Evolutionary conservation across 2,113 vertebrate species (phyloP).

Genomic region (Hepsetus odoe): DNA sequence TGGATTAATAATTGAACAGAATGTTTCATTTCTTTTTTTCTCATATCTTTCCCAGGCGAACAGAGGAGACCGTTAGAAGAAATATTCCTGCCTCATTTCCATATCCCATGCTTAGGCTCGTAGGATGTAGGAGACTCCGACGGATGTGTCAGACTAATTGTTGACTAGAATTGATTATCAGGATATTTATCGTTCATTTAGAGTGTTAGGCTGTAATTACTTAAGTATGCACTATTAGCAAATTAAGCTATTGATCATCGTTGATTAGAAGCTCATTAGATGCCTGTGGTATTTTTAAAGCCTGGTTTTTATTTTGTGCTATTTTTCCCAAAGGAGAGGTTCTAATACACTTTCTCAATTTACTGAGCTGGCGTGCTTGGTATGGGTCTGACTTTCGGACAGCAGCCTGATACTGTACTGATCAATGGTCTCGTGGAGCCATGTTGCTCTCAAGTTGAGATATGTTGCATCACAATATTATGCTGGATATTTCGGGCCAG

Average conservation of each 20-base stretch:
- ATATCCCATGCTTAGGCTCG: neutral
- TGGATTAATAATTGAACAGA: neutral
- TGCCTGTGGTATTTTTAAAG: slow-evolving; percentile 23
- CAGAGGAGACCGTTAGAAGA: neutral
- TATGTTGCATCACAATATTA: slow-evolving; percentile 21
- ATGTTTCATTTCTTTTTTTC: neutral
- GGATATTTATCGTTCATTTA: slow-evolving; percentile 46
- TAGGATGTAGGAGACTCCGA: neutral
- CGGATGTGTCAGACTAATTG: neutral
- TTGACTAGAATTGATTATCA: slow-evolving; percentile 34
- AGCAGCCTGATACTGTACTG: neutral
- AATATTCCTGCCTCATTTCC: neutral
- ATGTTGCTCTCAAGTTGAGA: neutral
- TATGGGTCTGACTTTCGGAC: neutral
- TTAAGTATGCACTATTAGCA: slow-evolving; percentile 52
- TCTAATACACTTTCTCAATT: neutral
- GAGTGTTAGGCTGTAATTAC: slow-evolving; percentile 53
- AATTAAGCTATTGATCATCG: slow-evolving; percentile 51
- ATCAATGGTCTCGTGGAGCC: neutral
- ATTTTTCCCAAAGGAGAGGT: neutral
- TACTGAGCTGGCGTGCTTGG: neutral
- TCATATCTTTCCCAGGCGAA: neutral
- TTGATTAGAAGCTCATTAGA: slow-evolving; percentile 53
- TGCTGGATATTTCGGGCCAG: neutral
- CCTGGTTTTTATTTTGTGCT: too few species aligned